phyloP scores from a whole-genome alignment of 1,140 invertebrate species.

The Choristoneura fumiferana region DNA sequence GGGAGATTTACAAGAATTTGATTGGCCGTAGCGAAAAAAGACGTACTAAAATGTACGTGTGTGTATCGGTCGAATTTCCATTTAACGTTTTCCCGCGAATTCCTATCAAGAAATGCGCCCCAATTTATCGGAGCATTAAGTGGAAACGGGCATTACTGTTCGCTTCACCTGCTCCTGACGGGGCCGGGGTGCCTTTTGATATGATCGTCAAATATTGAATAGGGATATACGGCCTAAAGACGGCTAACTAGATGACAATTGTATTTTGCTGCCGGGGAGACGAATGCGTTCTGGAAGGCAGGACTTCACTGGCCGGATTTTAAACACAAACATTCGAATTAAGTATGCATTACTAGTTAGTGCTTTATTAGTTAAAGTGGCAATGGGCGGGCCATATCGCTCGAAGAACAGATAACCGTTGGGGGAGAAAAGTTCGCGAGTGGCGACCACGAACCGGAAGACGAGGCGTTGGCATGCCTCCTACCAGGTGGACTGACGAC shows the following conservation, averaged over 20 bases:
- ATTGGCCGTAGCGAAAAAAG: conserved; percentile 9
- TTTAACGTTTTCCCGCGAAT: conserved; percentile 38
- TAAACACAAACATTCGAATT: too few relatives aligned
- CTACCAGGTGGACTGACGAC: too few relatives aligned
- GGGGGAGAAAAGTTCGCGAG: too few relatives aligned
- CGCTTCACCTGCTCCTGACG: conserved; percentile 36
- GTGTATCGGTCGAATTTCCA: conserved; percentile 30
- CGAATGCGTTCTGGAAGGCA: too few relatives aligned
- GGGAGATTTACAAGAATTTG: conserved; percentile 12
- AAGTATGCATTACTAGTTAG: too few relatives aligned
- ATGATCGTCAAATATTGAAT: conserved; percentile 42
- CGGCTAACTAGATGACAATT: conserved; percentile 5
- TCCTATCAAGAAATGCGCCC: conserved; percentile 32
- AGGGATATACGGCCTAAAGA: conserved; percentile 27
- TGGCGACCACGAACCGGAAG: too few relatives aligned
- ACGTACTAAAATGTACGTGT: conserved; percentile 8
- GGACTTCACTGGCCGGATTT: too few relatives aligned
- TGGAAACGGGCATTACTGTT: conserved; percentile 51
- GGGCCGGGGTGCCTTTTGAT: conserved; percentile 29
- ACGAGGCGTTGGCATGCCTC: too few relatives aligned
- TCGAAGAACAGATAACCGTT: too few relatives aligned
- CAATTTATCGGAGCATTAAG: conserved; percentile 44
- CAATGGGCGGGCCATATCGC: too few relatives aligned
- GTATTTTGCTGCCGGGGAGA: neutral
- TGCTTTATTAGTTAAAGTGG: too few relatives aligned